Percentiles rank a stretch among this genome's conserved stretches.
Evolutionary conservation across 2,888 invertebrate genomes (phyloP).

Genomic region (Dasypogon diadema): DNA sequence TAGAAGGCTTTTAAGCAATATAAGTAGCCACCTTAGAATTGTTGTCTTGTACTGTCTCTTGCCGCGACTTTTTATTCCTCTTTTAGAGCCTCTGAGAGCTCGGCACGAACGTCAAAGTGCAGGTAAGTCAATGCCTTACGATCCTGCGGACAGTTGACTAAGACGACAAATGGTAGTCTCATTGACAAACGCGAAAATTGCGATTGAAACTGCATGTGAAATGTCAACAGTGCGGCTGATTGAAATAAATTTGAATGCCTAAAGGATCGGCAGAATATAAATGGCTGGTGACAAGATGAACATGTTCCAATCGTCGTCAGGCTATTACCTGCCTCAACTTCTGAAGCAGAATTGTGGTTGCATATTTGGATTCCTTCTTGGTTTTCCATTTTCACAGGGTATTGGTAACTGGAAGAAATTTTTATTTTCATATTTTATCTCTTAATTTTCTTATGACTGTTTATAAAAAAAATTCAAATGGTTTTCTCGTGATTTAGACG

Average conservation of each 20-base stretch:
- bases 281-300: conserved; percentile 48
- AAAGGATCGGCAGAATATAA: conserved; percentile 50
- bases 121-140: conserved; percentile 18
- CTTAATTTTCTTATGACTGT: too few relatives aligned
- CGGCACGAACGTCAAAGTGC: conserved; percentile 21
- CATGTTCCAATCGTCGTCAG: too few relatives aligned
- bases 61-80: neutral
- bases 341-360: too few relatives aligned
- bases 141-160: conserved; percentile 5
- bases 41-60: conserved; percentile 3
- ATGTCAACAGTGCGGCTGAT: conserved; percentile 51
- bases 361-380: too few relatives aligned
- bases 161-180: conserved; percentile 46
- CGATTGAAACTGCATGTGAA: conserved; percentile 50
- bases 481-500: too few relatives aligned
- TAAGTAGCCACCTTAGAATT: neutral
- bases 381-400: too few relatives aligned
- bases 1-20: neutral
- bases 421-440: too few relatives aligned
- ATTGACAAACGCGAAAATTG: conserved; percentile 51
- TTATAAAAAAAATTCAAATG: too few relatives aligned
- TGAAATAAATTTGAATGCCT: conserved; percentile 56
- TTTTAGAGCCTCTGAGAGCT: conserved; percentile 6
- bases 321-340: too few relatives aligned
- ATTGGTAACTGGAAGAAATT: too few relatives aligned